Percentiles rank a stretch among this genome's conserved stretches.
Conservation (phyloP, 2,797 vertebrate genomes). For the Hoplostethus atlanticus region DNA sequence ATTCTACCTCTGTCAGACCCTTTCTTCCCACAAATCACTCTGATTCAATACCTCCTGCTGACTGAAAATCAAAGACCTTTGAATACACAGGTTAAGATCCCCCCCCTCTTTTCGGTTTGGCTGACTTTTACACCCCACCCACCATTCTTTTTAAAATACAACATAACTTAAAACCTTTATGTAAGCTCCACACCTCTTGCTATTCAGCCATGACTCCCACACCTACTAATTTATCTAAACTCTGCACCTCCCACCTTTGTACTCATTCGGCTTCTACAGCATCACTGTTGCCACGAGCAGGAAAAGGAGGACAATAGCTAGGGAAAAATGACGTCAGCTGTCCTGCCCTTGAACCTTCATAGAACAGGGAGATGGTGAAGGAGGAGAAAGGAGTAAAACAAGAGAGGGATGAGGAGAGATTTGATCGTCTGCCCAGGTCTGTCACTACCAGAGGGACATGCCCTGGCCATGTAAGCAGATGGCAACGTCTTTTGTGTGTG, state of each 20-base stretch:
- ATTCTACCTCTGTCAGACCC: neutral
- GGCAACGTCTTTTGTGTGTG: constrained; percentile 52
- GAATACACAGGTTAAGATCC: neutral
- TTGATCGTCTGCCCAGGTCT: constrained; percentile 70
- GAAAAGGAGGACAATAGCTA: constrained; percentile 40
- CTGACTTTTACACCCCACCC: neutral
- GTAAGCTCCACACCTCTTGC: neutral
- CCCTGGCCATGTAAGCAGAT: constrained; percentile 70
- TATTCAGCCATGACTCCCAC: neutral
- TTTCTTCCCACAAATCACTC: neutral
- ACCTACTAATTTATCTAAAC: constrained; percentile 25
- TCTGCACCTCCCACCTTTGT: constrained; percentile 13
- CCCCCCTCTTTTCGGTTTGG: neutral
- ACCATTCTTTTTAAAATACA: neutral
- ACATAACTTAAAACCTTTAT: neutral
- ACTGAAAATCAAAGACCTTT: neutral
- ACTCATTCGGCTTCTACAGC: constrained; percentile 27
- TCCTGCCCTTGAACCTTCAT: constrained; percentile 66
- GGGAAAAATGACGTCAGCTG: constrained; percentile 32
- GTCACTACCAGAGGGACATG: constrained; percentile 62
- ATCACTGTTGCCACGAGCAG: constrained; percentile 6
- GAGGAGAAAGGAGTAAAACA: constrained; percentile 53
- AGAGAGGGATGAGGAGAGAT: constrained; percentile 60
- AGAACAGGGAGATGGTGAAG: constrained; percentile 8
- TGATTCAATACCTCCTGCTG: neutral